Conservation (phyloP, 1,140 invertebrate species). For the Drosophila chauvacae region DNA sequence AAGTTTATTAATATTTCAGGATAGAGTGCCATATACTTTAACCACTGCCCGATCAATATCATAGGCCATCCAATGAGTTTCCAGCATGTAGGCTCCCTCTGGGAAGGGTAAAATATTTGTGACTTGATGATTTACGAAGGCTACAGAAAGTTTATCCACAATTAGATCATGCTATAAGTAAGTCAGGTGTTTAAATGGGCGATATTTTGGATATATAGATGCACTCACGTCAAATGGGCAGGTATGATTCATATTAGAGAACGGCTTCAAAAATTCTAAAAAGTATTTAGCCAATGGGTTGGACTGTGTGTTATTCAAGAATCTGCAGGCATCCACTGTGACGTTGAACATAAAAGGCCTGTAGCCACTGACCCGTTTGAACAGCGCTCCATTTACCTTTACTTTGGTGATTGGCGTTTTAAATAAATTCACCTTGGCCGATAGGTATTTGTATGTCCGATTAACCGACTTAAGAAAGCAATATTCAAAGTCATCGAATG, state of each 20-base stretch:
- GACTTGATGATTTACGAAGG: background rate
- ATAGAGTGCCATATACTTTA: constrained; percentile 14
- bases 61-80: constrained; percentile 17
- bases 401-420: constrained; percentile 10
- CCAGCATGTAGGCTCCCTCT: constrained; percentile 16
- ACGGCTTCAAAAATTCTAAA: background rate
- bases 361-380: constrained; percentile 7
- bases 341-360: constrained; percentile 25
- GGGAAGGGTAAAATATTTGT: constrained; percentile 25
- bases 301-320: background rate
- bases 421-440: constrained; percentile 12
- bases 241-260: constrained; percentile 22
- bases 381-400: background rate
- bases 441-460: constrained; percentile 7
- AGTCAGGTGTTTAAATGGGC: background rate
- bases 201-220: no score
- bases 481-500: constrained; percentile 13
- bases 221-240: constrained; percentile 17
- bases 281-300: background rate
- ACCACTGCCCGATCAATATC: constrained; percentile 1
- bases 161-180: constrained; percentile 5
- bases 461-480: constrained; percentile 14
- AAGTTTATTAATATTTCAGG: background rate
- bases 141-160: constrained; percentile 1
- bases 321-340: constrained; percentile 20